phyloP scores from a whole-genome alignment of 2,797 vertebrate genomes.

The Argya squamiceps region DNA sequence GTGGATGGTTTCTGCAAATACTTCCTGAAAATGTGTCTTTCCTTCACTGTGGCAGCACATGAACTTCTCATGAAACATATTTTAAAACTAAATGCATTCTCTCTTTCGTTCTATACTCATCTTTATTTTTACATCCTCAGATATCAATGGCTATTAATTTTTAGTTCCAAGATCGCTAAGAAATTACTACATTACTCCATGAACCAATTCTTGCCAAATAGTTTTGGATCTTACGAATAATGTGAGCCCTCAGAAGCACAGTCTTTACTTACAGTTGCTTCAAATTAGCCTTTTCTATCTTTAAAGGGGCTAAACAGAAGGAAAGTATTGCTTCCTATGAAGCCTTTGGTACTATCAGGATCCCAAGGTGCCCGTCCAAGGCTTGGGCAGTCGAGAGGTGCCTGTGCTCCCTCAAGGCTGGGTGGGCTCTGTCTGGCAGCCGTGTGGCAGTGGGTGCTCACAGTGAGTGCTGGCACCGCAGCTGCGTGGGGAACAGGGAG shows the following conservation, averaged over 20 bases:
- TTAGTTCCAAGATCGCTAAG: neutral
- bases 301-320: neutral
- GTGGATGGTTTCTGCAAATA: neutral
- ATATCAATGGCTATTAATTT: neutral
- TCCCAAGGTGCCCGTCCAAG: neutral
- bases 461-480: accelerated
- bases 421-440: neutral
- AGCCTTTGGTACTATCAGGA: neutral
- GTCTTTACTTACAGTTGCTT: neutral
- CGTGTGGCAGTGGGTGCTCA: accelerated
- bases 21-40: neutral
- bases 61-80: neutral
- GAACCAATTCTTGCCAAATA: neutral
- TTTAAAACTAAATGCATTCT: neutral
- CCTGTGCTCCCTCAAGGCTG: accelerated
- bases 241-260: accelerated
- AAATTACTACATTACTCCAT: neutral
- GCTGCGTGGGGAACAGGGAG: neutral
- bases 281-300: neutral
- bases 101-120: neutral
- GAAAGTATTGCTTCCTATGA: neutral
- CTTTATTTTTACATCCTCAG: neutral
- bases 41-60: neutral
- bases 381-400: neutral
- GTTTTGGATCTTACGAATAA: neutral